Conservation (phyloP, 2,888 invertebrate species). For the Monochamus alternatus region DNA sequence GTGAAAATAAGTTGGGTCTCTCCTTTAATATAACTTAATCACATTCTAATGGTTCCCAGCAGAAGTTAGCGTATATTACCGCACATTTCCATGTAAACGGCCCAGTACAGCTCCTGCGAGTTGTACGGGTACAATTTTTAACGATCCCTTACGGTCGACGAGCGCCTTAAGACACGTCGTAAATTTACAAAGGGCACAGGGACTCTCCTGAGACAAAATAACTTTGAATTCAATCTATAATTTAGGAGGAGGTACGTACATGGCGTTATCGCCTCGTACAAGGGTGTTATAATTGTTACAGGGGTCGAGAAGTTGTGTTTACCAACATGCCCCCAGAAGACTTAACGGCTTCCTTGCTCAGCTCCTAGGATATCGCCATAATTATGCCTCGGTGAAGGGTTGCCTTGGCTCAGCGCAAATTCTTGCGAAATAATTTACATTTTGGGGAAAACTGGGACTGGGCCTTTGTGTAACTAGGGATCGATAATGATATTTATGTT, state of each 20-base stretch:
- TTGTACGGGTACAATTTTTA: conserved; percentile 9
- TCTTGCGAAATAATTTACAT: conserved; percentile 8
- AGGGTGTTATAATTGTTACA: conserved; percentile 31
- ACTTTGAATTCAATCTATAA: conserved; percentile 34
- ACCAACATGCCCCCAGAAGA: conserved; percentile 24
- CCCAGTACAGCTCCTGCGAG: not conserved
- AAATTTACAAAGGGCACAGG: conserved; percentile 15
- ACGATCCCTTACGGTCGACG: conserved; percentile 2
- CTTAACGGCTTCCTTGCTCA: conserved; percentile 19
- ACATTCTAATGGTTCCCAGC: too few relatives aligned
- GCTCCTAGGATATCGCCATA: conserved; percentile 13
- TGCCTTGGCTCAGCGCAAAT: conserved; percentile 1
- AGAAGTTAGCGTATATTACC: too few relatives aligned
- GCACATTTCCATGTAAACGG: too few relatives aligned
- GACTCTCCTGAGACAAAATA: conserved; percentile 24
- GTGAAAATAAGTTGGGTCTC: too few relatives aligned
- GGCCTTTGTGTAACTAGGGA: not conserved
- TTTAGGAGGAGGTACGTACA: conserved; percentile 20
- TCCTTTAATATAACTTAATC: too few relatives aligned
- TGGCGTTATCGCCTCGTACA: conserved; percentile 29
- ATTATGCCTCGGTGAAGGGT: conserved; percentile 8
- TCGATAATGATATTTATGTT: not conserved
- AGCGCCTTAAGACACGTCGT: conserved; percentile 15
- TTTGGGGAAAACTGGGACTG: not conserved
- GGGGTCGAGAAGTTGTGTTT: conserved; percentile 9